phyloP scores from a whole-genome alignment of 23 tunicate species.

The Styela clava region DNA sequence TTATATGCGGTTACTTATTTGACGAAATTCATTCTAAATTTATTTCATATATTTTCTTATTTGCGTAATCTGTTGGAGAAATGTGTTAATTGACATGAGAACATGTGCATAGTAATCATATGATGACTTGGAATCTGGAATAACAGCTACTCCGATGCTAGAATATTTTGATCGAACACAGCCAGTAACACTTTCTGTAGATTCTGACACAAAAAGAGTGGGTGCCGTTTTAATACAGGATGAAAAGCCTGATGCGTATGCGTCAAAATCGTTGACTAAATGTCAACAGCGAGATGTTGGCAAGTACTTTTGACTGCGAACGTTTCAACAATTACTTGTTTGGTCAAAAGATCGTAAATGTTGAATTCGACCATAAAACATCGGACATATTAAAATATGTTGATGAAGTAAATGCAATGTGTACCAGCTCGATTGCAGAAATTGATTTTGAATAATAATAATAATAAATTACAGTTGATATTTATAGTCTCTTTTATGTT shows the following conservation, averaged over 20 bases:
- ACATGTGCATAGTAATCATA: background rate
- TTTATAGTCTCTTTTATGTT: too few species aligned
- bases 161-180: slow-evolving; percentile 3
- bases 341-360: background rate
- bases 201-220: background rate
- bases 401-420: too few species aligned
- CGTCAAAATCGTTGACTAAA: background rate
- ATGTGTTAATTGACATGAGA: background rate
- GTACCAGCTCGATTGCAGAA: too few species aligned
- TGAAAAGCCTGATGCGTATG: background rate
- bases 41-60: background rate
- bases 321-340: background rate
- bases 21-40: background rate
- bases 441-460: too few species aligned
- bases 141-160: background rate
- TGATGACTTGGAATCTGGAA: background rate
- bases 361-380: slow-evolving; percentile 43
- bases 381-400: too few species aligned
- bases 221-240: background rate
- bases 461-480: too few species aligned
- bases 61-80: background rate
- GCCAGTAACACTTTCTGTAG: background rate
- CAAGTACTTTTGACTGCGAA: background rate
- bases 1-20: background rate
- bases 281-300: background rate